These are phyloP conservation scores for Fissipunctia ypsillon DNA, from an alignment of 2,888 invertebrate genomes.

Conservation along the genomic window DNA sequence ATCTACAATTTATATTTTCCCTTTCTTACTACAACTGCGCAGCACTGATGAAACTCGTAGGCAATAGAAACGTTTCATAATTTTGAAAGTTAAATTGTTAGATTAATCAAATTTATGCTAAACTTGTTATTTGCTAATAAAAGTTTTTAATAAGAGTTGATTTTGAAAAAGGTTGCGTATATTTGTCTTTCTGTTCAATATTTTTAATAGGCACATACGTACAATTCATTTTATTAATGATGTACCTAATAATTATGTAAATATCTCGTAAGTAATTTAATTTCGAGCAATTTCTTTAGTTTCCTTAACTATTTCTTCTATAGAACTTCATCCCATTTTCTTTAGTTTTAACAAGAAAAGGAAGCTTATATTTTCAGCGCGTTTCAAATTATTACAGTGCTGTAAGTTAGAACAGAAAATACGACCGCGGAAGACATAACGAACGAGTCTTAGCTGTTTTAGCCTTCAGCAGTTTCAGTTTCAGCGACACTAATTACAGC, in stretches of 20 bases:
- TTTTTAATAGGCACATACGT: background rate
- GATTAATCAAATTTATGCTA: conserved; percentile 4
- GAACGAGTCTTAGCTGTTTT: conserved; percentile 26
- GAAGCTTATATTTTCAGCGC: conserved; percentile 38
- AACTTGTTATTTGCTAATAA: no score
- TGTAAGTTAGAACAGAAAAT: conserved; percentile 38
- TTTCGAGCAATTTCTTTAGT: background rate
- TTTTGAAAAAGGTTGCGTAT: background rate
- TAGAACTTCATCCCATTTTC: conserved; percentile 30
- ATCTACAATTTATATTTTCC: background rate
- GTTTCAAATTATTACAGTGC: conserved; percentile 40
- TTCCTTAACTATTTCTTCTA: background rate
- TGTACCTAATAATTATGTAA: background rate
- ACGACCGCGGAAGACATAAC: conserved; percentile 32
- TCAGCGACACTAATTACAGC: conserved; percentile 43
- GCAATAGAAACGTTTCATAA: background rate
- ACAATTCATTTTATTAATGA: background rate
- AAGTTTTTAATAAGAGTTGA: background rate
- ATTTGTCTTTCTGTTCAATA: background rate
- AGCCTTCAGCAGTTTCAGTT: conserved; percentile 30
- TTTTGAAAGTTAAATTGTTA: background rate
- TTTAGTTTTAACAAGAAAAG: conserved; percentile 43
- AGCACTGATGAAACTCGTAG: background rate
- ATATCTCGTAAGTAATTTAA: background rate
- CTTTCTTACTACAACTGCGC: background rate